Conservation (phyloP, 2,113 vertebrate species). For the Phalacrocorax pelagicus region DNA sequence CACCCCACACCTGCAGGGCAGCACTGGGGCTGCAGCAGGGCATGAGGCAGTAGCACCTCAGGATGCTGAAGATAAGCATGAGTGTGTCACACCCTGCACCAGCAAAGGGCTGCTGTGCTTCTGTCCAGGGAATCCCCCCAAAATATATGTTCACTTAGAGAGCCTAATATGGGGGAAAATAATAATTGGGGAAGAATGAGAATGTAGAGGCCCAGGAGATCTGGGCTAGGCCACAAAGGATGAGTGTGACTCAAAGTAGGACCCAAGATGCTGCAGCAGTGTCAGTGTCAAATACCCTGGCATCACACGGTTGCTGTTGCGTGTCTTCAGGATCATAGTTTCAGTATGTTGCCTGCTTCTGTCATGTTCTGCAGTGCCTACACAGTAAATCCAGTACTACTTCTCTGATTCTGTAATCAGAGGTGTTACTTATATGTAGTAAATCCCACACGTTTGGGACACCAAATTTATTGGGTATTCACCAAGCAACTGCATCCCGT, state of each 20-base stretch:
- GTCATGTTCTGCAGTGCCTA: neutral
- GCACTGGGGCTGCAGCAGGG: rapidly evolving
- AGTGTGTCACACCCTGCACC: neutral
- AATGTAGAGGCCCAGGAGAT: neutral
- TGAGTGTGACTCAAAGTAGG: neutral
- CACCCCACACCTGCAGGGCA: neutral
- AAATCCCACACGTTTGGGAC: neutral
- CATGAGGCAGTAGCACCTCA: neutral
- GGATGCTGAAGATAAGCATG: rapidly evolving
- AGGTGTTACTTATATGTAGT: neutral
- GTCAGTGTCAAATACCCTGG: rapidly evolving
- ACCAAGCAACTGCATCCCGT: neutral
- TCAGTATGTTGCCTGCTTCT: neutral
- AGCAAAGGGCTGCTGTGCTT: neutral
- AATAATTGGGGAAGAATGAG: neutral
- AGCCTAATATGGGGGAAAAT: neutral
- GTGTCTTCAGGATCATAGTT: neutral
- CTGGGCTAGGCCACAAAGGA: neutral
- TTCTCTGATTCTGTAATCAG: neutral
- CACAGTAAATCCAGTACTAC: neutral
- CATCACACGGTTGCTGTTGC: neutral
- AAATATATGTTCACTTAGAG: neutral
- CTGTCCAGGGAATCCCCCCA: neutral
- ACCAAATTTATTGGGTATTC: neutral
- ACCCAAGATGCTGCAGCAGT: neutral